Evolutionary conservation across 2,113 vertebrate genomes (phyloP), one percentile per base, ranked within the genome.

Genomic region (Saccopteryx bilineata): DNA sequence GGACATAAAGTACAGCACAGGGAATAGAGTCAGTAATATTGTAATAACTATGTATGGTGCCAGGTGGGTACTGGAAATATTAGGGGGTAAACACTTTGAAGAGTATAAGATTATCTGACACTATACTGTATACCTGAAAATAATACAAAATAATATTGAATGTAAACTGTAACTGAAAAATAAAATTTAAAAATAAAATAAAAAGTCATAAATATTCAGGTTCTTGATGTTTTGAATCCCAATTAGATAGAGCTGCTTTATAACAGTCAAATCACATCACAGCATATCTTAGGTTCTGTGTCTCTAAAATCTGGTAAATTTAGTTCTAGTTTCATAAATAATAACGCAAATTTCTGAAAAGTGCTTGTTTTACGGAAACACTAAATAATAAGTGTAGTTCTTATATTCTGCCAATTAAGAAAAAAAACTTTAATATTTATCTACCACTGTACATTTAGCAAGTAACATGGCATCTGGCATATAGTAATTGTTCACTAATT

Each of bases 301-400:
- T 87, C 69, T 79, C 80, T 82, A 71, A 92, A 94, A 79, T 63
- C 50, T 87, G 66, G 33, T 81, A 52, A 91, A 71, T 94, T 76
- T 88, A 93, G 21, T 91, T n/a, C 82, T 66, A 17, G 28, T 74
- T 94, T 94, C 54, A 26, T 91, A 72, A 96, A 85, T 88, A 91
- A 81, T 91, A 71, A 95, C 91, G 18, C 26, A 75, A 80, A 66
- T 76, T 54, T 63, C 17, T 80, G 3, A 80, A 76, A 81, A 94
- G 71, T 56, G 28, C 33, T 54, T 76, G 31, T 48, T 91, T 91
- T 94, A 61, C 93, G 72, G 71, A 91, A 81, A 85, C 58, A 81
- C 60, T 91, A 80, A 94, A 85, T 88, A 91, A 87, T 76, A 71
- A 84, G 94, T 14, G 12, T 26, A 81, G 68, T 81, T 19, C n/a